These are phyloP conservation scores for Crax fasciolata DNA, from an alignment of 2,797 vertebrate genomes.

Conservation along the genomic window DNA sequence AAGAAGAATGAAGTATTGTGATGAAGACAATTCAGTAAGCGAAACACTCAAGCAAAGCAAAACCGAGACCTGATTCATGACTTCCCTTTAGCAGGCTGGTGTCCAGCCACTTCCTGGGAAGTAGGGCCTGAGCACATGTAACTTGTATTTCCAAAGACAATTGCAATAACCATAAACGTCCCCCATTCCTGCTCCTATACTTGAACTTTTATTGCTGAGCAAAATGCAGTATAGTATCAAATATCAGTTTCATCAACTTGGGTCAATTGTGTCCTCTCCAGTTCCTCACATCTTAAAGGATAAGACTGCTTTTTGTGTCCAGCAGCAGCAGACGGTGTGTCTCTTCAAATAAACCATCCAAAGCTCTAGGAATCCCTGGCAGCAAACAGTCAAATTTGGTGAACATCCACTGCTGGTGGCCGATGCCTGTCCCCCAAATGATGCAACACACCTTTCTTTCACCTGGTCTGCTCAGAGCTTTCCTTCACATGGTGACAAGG, in stretches of 20 bases:
- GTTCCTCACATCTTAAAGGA: background rate
- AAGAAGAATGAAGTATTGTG: background rate
- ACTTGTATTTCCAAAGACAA: background rate
- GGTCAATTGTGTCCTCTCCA: background rate
- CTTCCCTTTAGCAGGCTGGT: background rate
- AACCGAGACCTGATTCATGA: background rate
- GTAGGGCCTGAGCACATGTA: background rate
- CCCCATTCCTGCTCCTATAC: background rate
- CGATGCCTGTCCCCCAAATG: background rate
- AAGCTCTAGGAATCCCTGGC: background rate
- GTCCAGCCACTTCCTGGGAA: background rate
- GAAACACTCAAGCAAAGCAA: background rate
- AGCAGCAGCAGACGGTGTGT: background rate
- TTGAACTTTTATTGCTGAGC: background rate
- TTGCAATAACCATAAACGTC: fast-evolving
- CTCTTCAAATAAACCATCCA: background rate
- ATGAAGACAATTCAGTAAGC: background rate
- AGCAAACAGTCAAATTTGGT: background rate
- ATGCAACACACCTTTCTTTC: background rate
- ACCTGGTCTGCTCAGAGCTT: background rate
- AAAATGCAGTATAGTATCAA: background rate
- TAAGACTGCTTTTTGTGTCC: background rate
- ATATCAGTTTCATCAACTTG: background rate
- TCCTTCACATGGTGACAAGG: background rate
- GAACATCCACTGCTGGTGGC: background rate